Evolutionary conservation across 2,797 vertebrate species (phyloP), one percentile per base, ranked within the genome.

Genomic region (Bufotes viridis): DNA sequence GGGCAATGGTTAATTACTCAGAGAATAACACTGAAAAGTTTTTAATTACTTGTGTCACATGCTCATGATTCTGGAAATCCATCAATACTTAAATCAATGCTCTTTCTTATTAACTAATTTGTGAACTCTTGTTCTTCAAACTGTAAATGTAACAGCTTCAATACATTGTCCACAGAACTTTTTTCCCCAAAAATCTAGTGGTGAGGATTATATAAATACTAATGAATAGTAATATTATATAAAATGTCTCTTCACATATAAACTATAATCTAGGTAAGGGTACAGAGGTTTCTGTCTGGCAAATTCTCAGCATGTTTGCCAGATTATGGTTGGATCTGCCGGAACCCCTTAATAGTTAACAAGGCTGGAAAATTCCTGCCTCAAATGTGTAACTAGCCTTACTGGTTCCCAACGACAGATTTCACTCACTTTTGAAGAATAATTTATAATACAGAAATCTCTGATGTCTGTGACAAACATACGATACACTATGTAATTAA

Each of bases 101-200:
- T 78, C 51, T 78, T 78, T 78, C 75, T 24, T 78, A 78, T 78
- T 78, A 53, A 78, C 49, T 78, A 13, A 78, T 78, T 78, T 78
- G 75, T 78, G 51, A 78, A n/a, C 4, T 13, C 22, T 14, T 24
- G 22, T 78, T 53, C 75, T 78, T 13, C 55, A 78, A 55, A 22
- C 51, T 53, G 75, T 42, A 55, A n/a, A n/a, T 53, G 22, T 13
- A 22, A n/a, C 51, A 78, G 24, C 11, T 55, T 78, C 51, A 55
- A 78, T 78, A 78, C 75, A 55, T 78, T 55, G 75, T 55, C 12
- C 51, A 14, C 22, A 78, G 75, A 11, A 7, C 22, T 55, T 24
- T 15, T 7, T 72, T 18, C 10, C 29, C 14, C 9, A 20, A 34
- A 72, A 42, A 14, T 55, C 18, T 51, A n/a, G 10, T 13, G n/a